Evolutionary conservation across 2,888 invertebrate genomes (phyloP), one percentile per base, ranked within the genome.

Genomic region (Drosophila cracens): DNA sequence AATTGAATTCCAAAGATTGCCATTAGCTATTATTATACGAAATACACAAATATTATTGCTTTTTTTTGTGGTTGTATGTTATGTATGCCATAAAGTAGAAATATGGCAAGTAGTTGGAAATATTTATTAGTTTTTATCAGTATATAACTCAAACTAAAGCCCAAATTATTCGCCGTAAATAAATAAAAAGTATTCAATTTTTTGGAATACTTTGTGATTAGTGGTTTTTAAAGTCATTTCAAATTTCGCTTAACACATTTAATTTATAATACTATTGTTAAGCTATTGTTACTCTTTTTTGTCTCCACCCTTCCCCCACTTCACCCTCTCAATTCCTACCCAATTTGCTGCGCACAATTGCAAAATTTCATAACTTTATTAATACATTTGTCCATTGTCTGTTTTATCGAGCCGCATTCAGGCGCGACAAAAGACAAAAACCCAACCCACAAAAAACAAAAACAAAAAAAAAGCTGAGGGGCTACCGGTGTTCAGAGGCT

Each of bases 331-430:
- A 6, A 1, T 25, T 36, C 61, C 38, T 56, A 21, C 2, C 46
- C 40, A 52, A 51, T 59, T 62, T 62, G 25, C 34, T 59, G 53
- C 62, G 60, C 29, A 70, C 77, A 80, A 80, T 77, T 76, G 76
- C 58, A 48, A 72, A 46, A 72, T 84, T 84, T 84, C 90, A 84
- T 84, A 84, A 89, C 85, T 87, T 89, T 89, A 84, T 84, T 84
- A 84, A 84, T 74, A 87, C 82, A 87, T 82, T 79, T 87, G 79
- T 64, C 76, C 82, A 75, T 79, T 82, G 80, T 83, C 70, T 74
- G 61, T 69, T 77, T 73, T 80, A 83, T 78, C 67, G 80, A 83
- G 66, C 76, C 72, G 73, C 82, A 81, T 79, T 84, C 84, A 83
- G 82, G 82, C 87, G 87, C 82, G 84, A 83, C 83, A 89, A 71